Evolutionary conservation across 1,140 invertebrate species (phyloP), one percentile per base, ranked within the genome.

Genomic region (Polypedilum vanderplanki): DNA sequence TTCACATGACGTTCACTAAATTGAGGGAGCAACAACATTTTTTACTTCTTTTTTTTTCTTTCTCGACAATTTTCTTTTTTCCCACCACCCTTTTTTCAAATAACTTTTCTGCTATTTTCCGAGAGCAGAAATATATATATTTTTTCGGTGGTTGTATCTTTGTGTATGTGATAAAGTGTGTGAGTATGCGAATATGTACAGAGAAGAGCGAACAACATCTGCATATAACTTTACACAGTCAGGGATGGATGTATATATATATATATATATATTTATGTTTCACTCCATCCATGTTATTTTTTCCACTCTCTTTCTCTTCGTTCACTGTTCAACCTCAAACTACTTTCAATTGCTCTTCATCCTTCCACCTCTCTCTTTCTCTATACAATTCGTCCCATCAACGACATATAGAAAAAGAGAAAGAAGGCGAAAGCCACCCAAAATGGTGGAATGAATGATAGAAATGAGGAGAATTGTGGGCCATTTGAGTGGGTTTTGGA

Each of bases 231-330:
- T 70, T 70, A 75, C 18, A 33, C 5, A n/a, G 64, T 24, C 64
- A 57, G 67, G 64, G 57, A 73, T 75, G 65, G 12, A 24, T 40
- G 24, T 40, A 40, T 57, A 79, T 74, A 76, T 76, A 76, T 75
- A 41, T 40, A 15, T 40, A 67, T 40, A 67, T 46, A 79, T 74
- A 75, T 76, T 77, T 75, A 41, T 74, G 17, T 75, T 74, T 57
- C 12, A 10, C 10, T 77, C 74, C 22, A 46, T 46, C 41, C 41
- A 57, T n/a, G n/a, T 57, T n/a, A 9, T 46, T 57, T 15, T 46
- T 57, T 57, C 12, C 46, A 46, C 15, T 46, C 15, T 46, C 15
- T 57, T 57, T 57, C n/a, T 57, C 3, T 57, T 57, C 46, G n/a
- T 15, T 57, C n/a, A 33, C 24, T n/a, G 46, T 57, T 57, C 46